phyloP scores from a whole-genome alignment of 1,140 invertebrate genomes.

The Papilio helenus region DNA sequence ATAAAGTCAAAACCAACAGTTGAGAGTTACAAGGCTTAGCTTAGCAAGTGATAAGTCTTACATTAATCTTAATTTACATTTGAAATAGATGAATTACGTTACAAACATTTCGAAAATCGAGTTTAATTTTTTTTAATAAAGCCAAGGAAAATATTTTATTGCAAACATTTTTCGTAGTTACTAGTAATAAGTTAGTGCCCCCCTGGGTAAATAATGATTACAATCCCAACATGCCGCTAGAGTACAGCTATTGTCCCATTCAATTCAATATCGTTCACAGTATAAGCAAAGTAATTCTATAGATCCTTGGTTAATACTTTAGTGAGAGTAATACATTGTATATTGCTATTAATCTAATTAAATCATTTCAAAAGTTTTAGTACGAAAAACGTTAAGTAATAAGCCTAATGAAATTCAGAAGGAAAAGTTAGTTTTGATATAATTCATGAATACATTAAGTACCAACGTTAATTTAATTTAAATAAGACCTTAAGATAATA shows the following conservation, averaged over 20 bases:
- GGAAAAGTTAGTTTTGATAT: neutral
- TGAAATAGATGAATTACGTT: neutral
- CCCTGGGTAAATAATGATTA: constrained; percentile 43
- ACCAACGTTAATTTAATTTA: neutral
- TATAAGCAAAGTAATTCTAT: constrained; percentile 40
- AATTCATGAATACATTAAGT: too few species aligned
- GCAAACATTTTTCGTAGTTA: constrained; percentile 20
- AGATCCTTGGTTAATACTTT: neutral
- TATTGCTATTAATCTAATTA: neutral
- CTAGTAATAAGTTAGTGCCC: constrained; percentile 39
- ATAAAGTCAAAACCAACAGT: too few species aligned
- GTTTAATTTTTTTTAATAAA: neutral
- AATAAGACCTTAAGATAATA: neutral
- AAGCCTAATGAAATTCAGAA: neutral
- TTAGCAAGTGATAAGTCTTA: neutral
- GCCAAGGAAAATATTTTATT: neutral
- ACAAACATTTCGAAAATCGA: neutral
- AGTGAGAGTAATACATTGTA: neutral
- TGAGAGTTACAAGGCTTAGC: too few species aligned
- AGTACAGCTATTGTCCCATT: constrained; percentile 47
- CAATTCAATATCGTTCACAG: constrained; percentile 49
- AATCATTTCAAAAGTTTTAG: neutral
- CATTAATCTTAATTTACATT: neutral
- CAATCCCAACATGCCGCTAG: constrained; percentile 43
- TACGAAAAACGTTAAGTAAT: neutral